A percentile compares a stretch with the other conserved stretches of the same genome.
phyloP scores from a whole-genome alignment of 2,888 invertebrate species.

The Thalpophila matura region DNA sequence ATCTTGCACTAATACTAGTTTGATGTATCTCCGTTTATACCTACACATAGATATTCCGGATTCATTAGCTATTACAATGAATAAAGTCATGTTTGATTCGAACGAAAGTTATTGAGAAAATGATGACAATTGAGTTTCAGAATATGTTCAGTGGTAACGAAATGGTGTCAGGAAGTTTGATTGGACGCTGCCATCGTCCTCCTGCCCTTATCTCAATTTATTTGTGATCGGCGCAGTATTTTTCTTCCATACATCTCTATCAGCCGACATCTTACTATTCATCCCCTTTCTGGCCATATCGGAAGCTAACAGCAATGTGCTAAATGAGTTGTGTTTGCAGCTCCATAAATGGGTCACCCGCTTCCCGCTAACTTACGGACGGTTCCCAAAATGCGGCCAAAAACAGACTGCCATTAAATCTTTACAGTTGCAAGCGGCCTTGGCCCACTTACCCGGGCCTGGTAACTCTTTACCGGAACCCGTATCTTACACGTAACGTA shows the following conservation, averaged over 20 bases:
- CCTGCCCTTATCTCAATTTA: too few relatives aligned
- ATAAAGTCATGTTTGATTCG: background rate
- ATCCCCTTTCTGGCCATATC: too few relatives aligned
- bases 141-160: too few relatives aligned
- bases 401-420: constrained; percentile 73
- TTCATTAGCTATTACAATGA: too few relatives aligned
- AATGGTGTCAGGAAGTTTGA: background rate
- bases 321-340: background rate
- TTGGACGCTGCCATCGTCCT: too few relatives aligned
- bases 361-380: constrained; percentile 18
- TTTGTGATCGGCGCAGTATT: too few relatives aligned
- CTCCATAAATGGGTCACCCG: constrained; percentile 34
- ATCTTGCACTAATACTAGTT: background rate
- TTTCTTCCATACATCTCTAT: too few relatives aligned
- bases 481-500: constrained; percentile 47
- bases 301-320: background rate
- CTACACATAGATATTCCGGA: too few relatives aligned
- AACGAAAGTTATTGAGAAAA: too few relatives aligned
- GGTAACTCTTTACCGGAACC: constrained; percentile 62
- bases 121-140: too few relatives aligned
- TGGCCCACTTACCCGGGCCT: constrained; percentile 69
- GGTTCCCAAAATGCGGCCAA: constrained; percentile 56
- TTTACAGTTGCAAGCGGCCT: constrained; percentile 73
- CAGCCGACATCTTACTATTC: too few relatives aligned
- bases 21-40: background rate